Conservation (phyloP, 2,113 vertebrate genomes). For the Nothoprocta perdicaria region DNA sequence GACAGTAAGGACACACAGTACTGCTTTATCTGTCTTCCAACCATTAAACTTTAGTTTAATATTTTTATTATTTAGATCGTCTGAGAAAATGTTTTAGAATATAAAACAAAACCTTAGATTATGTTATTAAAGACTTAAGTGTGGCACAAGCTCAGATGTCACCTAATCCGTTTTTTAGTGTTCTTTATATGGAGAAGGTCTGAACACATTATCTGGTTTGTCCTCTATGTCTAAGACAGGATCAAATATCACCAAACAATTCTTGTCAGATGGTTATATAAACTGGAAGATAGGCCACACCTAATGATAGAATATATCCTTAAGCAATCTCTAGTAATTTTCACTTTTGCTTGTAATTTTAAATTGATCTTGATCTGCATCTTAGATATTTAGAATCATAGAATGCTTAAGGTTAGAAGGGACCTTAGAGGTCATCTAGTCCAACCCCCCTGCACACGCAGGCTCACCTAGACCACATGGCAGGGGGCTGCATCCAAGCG, state of each 20-base stretch:
- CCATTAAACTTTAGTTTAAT: not conserved
- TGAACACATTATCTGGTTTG: not conserved
- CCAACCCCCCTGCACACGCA: too few species aligned
- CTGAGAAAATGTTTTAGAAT: not conserved
- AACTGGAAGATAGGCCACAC: not conserved
- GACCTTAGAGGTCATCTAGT: too few species aligned
- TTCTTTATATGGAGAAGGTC: not conserved
- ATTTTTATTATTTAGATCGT: not conserved
- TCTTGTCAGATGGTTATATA: not conserved
- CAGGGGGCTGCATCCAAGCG: too few species aligned
- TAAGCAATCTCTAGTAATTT: not conserved
- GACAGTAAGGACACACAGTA: not conserved
- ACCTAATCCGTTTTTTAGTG: not conserved
- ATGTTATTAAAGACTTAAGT: not conserved
- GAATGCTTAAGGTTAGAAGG: too few species aligned
- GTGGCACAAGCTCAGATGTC: not conserved
- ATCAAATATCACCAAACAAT: not conserved
- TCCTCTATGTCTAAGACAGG: not conserved
- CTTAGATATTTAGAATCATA: too few species aligned
- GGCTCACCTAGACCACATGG: too few species aligned
- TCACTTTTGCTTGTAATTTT: not conserved
- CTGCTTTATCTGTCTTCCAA: not conserved
- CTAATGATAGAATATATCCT: not conserved
- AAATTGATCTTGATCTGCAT: not conserved
- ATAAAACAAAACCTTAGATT: not conserved